Base-by-base conservation (phyloP, 2,888 invertebrate species). In the Calephelis perditalis region DNA sequence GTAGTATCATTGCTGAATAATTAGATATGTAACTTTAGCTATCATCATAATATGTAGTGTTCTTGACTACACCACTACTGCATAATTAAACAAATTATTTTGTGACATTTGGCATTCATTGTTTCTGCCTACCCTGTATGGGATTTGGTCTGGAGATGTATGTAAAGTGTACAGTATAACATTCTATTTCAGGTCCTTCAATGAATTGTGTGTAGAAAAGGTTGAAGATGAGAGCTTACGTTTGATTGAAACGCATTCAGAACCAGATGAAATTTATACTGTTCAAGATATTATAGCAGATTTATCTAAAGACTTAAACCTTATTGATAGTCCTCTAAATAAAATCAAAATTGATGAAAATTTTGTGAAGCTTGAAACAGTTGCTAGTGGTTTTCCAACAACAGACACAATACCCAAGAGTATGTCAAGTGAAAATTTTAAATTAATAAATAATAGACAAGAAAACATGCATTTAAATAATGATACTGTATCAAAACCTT, bases 201-300 rank as follows among this genome's bases (percentile, higher is more conserved):
- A 11, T 52, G 5, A 63, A n/a, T 55, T 47, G 12, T 15, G 35
- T 15, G 11, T 62, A 55, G 58, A 67, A 60, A 65, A 68, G 43
- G 69, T 76, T 46, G 55, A 62, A 26, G 67, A 79, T 58, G 65
- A 67, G 46, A 79, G 82, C 67, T 57, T 84, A 3, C 77, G 75
- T 70, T 73, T 86, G 44, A 80, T 86, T 63, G 78, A 84, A 76
- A 73, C 77, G 45, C 79, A 78, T 68, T 86, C 86, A 8, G 76
- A 81, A 68, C 85, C 86, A 10, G 75, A 84, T 63, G 68, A 81
- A 56, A 63, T 72, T 57, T 59, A 68, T 35, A 54, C 11, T 56
- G 62, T 46, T n/a, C 58, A 60, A 40, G 58, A 65, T 35, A 58
- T 49, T 56, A 15, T 47, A 11, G 35, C n/a, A 37, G 49, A 62